Base-by-base conservation (phyloP, 2,888 invertebrate genomes). In the Hydrotaea cyrtoneurina region DNA sequence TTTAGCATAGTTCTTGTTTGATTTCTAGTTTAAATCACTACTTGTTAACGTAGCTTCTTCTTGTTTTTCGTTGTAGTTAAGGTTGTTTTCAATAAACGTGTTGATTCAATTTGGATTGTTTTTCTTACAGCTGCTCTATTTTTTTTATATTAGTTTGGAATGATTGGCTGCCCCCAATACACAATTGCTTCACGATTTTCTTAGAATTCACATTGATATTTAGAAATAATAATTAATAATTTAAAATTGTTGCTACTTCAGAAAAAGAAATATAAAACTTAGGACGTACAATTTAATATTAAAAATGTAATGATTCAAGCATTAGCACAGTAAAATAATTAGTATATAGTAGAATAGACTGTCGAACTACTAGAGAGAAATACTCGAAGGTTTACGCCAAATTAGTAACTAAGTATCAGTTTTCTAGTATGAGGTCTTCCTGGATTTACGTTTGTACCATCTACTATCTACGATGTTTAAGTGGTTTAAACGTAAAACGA, bases 111-210 rank as follows among this genome's bases (percentile, higher is more conserved):
- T 83, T 83, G n/a, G 53, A 53, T 78, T 74, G 78, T 74, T 4
- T 83, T 17, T 66, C 66, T 84, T 84, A 79, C 79, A 86, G 78
- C 86, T 82, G 83, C 83, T 82, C 80, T 85, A 73, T 80, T 74
- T 74, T 78, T 75, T 80, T 83, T 86, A 26, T 86, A 55, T 71
- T 81, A 64, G 53, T 78, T 66, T 85, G 80, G 85, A 82, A 89
- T 89, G 90, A 91, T 91, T 91, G 91, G 92, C 92, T 92, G 92
- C 90, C 92, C 92, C 92, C 92, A 91, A 90, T 92, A 92, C 92
- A 92, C 92, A 92, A 92, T 92, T 92, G 92, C 92, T 92, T 92
- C 92, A 92, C 92, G 92, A 90, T 92, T 92, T 92, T 90, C 89
- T 91, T 81, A 79, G 80, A 83, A 76, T 79, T 85, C 77, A 73